Evolutionary conservation across 1,140 invertebrate genomes (phyloP), one percentile per base, ranked within the genome.

Genomic region (Drosophila busckii): DNA sequence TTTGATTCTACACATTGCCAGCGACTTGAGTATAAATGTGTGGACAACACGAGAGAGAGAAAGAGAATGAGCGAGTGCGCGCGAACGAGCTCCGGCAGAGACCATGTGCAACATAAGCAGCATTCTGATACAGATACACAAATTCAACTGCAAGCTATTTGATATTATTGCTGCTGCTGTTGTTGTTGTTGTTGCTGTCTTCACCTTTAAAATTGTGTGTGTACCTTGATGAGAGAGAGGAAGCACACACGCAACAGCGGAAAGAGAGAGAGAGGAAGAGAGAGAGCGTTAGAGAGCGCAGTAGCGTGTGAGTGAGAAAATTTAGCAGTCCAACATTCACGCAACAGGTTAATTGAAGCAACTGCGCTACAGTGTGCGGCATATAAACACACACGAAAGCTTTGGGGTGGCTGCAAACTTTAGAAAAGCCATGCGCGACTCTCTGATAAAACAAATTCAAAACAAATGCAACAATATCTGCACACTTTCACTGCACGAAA

Each of bases 401-500:
- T 59, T 45, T 49, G 48, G 25, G 41, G 48, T 23, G 31, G 37
- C 8, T 19, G 4, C 8, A 40, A 38, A 9, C n/a, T 20, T 28
- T 17, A 28, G 48, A 25, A 34, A 55, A 41, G 48, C 37, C 71
- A 76, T 78, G 71, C 71, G 71, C 73, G 50, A 49, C 35, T 12
- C n/a, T 20, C 20, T 46, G 7, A 16, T 25, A 15, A 46, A 17
- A 19, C 34, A 41, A 54, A 48, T 46, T 59, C 56, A 67, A 63
- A 78, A 76, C 62, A 78, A n/a, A 76, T 67, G 67, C 71, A 76
- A 78, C 53, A 78, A 80, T 55, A 48, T 68, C 69, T 75, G 70
- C 64, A 73, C 68, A 78, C 73, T 80, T 80, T 78, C 71, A 71
- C 71, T 78, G 63, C 29, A 31, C 28, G n/a, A 2, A 42, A 73